A percentile compares a stretch with the other conserved stretches of the same genome.
Evolutionary conservation across 2,113 vertebrate genomes (phyloP).

Genomic region (Pyrgilauda ruficollis): DNA sequence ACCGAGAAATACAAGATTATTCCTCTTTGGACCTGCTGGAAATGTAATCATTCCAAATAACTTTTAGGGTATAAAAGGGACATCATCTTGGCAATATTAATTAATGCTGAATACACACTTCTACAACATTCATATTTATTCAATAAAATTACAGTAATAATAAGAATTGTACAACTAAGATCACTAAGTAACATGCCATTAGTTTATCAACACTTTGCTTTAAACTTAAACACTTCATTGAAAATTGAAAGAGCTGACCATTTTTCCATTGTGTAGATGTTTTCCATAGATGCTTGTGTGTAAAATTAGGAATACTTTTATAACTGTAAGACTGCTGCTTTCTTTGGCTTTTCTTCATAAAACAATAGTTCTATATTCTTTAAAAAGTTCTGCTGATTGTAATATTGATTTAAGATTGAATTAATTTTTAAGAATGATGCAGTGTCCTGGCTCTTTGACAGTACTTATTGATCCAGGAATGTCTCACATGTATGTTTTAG

Average conservation of each 20-base stretch:
- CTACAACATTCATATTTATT: not conserved
- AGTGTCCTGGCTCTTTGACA: not conserved
- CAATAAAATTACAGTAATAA: conserved; percentile 26
- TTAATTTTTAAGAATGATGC: not conserved
- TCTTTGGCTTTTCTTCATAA: not conserved
- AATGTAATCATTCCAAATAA: not conserved
- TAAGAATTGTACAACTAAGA: conserved; percentile 8
- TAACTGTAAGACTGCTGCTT: not conserved
- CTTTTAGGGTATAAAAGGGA: not conserved
- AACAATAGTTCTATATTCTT: not conserved
- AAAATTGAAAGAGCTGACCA: conserved; percentile 20
- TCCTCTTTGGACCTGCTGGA: not conserved
- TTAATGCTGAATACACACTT: not conserved
- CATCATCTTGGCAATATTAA: not conserved
- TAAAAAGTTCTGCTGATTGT: not conserved
- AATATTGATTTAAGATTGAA: not conserved
- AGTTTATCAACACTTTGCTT: conserved; percentile 29
- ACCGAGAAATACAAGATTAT: not conserved
- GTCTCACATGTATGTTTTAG: not conserved
- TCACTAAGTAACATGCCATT: conserved; percentile 46
- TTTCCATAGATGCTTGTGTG: not conserved
- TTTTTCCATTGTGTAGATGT: not conserved
- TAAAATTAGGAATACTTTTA: not conserved
- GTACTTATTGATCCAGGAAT: not conserved
- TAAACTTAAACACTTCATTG: conserved; percentile 30